Percentiles rank a stretch among this genome's conserved stretches.
phyloP scores from a whole-genome alignment of 2,888 invertebrate species.

The Tanytarsus gracilentus region DNA sequence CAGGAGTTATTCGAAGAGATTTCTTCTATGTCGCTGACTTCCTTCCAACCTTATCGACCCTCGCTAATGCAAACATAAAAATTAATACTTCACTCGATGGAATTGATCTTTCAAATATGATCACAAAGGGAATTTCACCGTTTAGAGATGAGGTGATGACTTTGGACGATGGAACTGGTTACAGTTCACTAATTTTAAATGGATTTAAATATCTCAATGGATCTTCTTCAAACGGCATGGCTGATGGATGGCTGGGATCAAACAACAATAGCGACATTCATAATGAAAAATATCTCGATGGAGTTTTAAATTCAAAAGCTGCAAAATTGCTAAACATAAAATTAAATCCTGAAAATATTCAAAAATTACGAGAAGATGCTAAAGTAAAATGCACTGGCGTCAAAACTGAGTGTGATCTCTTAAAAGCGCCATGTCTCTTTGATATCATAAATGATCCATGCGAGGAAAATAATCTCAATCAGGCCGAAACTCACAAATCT shows the following conservation, averaged over 20 bases:
- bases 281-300: not conserved
- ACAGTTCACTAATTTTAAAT: conserved; percentile 33
- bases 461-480: conserved; percentile 41
- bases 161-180: conserved; percentile 53
- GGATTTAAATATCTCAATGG: conserved; percentile 39
- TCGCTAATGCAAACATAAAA: conserved; percentile 35
- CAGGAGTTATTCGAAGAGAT: conserved; percentile 75
- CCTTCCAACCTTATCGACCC: conserved; percentile 57
- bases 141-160: conserved; percentile 56
- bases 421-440: conserved; percentile 44
- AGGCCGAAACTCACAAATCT: conserved; percentile 30
- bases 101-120: conserved; percentile 57
- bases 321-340: not conserved
- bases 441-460: conserved; percentile 47
- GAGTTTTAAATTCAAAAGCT: not conserved
- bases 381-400: not conserved
- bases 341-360: not conserved
- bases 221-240: conserved; percentile 34
- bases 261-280: not conserved
- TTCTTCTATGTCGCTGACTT: conserved; percentile 69
- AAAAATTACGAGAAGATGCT: not conserved
- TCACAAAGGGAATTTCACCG: conserved; percentile 42
- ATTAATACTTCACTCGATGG: conserved; percentile 49
- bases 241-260: conserved; percentile 32
- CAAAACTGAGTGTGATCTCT: conserved; percentile 34